Evolutionary conservation across 1,140 invertebrate species (phyloP), one percentile per base, ranked within the genome.

Genomic region (Marisa cornuarietis): DNA sequence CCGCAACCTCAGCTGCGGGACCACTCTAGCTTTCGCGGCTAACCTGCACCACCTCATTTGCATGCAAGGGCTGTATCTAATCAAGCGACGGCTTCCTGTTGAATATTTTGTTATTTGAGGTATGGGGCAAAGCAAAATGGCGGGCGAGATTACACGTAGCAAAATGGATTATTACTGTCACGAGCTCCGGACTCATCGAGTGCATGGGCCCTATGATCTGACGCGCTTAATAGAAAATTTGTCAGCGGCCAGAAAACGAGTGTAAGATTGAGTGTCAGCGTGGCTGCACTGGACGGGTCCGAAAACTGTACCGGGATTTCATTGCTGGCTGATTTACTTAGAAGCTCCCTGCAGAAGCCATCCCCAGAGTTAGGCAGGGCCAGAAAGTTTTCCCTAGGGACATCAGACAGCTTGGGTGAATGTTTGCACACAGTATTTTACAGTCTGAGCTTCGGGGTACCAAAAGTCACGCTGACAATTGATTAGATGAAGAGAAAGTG

Each of bases 171-270:
- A 76, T 76, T 26, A 76, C 62, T 71, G 74, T 65, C 74, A 76
- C 74, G 58, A n/a, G 61, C 51, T n/a, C 3, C 49, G 49, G 20
- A 8, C 71, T 54, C 52, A 52, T 58, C 52, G 49, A 31, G 49
- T 58, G 49, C 71, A 26, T 20, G n/a, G n/a, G 20, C 61, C n/a
- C 74, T 76, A 61, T 76, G 74, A 76, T 65, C 61, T 76, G 74
- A 76, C 74, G 74, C 74, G 74, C 58, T 76, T 76, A 76, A 76
- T 76, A 76, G 58, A 76, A 65, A 76, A 76, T 76, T 76, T 76
- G 74, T 76, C 74, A 76, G 58, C 74, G 74, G 74, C 61, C 16
- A 20, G 61, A 63, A 61, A 76, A 76, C 74, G 74, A 76, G 74
- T 26, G 24, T 61, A 76, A 76, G 74, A 76, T 76, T 18, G 31